These are phyloP conservation scores for Smutsia gigantea DNA, from an alignment of 2,797 vertebrate genomes.

Conservation along the genomic window DNA sequence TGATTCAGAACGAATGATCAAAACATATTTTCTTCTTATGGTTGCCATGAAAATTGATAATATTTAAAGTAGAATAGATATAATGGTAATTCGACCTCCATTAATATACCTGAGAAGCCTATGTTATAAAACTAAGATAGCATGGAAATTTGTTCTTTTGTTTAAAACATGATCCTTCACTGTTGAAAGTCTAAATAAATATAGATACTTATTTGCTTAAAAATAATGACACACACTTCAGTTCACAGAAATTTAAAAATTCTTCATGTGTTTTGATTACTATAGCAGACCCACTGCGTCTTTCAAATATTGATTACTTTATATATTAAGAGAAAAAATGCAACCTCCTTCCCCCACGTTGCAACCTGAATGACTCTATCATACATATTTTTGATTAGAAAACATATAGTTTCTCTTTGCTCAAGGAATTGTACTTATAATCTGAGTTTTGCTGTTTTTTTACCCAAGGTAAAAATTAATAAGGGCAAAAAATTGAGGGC, in stretches of 20 bases:
- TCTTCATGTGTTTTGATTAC: background rate
- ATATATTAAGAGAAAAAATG: background rate
- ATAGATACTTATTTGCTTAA: background rate
- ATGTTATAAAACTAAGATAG: background rate
- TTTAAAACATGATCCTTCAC: background rate
- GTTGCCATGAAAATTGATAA: background rate
- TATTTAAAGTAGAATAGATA: background rate
- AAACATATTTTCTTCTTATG: background rate
- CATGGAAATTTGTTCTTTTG: background rate
- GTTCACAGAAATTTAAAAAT: background rate
- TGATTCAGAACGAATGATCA: background rate
- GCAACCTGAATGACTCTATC: background rate
- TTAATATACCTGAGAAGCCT: background rate
- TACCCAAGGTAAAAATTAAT: slow-evolving; percentile 46
- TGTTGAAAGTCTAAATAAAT: slow-evolving; percentile 5
- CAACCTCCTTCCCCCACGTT: background rate
- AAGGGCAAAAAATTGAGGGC: background rate
- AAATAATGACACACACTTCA: slow-evolving; percentile 14
- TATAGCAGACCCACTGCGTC: background rate
- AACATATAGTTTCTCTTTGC: slow-evolving; percentile 45
- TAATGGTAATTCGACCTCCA: background rate
- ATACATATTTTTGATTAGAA: background rate
- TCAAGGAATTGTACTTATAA: background rate
- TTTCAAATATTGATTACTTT: slow-evolving; percentile 5
- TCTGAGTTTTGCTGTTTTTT: slow-evolving; percentile 53